phyloP scores from a whole-genome alignment of 1,140 invertebrate genomes.

The Drosophila rhopaloa region DNA sequence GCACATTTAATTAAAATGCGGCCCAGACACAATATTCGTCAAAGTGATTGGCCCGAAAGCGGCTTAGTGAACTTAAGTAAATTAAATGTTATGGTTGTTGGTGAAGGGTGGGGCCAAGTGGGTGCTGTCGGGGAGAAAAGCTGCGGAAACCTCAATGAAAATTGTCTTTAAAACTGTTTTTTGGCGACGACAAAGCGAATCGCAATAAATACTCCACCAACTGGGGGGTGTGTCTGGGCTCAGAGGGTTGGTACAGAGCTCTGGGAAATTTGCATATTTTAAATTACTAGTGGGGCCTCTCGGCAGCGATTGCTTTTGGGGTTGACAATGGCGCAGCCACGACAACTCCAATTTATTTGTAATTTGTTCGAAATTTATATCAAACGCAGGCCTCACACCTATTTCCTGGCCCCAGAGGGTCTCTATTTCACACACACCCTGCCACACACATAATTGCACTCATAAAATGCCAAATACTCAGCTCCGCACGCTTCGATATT shows the following conservation, averaged over 20 bases:
- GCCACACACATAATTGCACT: slow-evolving; percentile 65
- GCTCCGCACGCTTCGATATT: slow-evolving; percentile 38
- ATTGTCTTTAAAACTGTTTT: slow-evolving; percentile 62
- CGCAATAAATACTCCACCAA: slow-evolving; percentile 65
- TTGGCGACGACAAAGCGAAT: slow-evolving; percentile 55
- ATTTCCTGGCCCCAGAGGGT: slow-evolving; percentile 30
- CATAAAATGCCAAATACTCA: slow-evolving; percentile 68
- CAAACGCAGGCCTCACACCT: slow-evolving; percentile 54
- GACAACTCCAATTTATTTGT: slow-evolving; percentile 83
- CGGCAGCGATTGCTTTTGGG: slow-evolving; percentile 44
- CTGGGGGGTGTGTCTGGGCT: slow-evolving; percentile 16
- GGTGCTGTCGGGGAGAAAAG: neutral
- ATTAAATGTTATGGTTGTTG: slow-evolving; percentile 65
- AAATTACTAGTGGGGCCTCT: slow-evolving; percentile 75
- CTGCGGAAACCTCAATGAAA: slow-evolving; percentile 35
- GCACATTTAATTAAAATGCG: slow-evolving; percentile 64
- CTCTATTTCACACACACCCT: slow-evolving; percentile 38
- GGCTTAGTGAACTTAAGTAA: slow-evolving; percentile 73
- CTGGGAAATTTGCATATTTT: slow-evolving; percentile 76
- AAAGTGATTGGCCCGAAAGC: slow-evolving; percentile 53
- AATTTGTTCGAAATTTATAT: slow-evolving; percentile 83
- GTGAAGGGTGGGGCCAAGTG: neutral
- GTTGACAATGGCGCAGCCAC: slow-evolving; percentile 66
- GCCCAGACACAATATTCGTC: slow-evolving; percentile 46
- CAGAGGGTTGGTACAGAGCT: slow-evolving; percentile 12